Percentiles rank a stretch among this genome's conserved stretches.
phyloP scores from a whole-genome alignment of 2,797 vertebrate genomes.

The Manis pentadactyla region DNA sequence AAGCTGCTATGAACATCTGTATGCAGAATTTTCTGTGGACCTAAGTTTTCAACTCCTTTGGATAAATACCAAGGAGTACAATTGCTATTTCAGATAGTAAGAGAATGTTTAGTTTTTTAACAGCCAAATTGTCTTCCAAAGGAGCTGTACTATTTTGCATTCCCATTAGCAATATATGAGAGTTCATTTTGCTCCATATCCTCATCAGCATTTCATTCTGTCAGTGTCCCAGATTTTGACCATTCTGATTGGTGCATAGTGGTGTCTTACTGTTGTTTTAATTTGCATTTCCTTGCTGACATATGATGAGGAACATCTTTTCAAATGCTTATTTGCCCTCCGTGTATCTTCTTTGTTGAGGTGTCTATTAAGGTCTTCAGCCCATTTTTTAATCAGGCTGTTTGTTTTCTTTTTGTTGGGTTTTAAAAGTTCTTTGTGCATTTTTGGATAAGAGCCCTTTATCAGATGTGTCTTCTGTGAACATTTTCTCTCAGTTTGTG shows the following conservation, averaged over 20 bases:
- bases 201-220: not conserved
- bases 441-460: not conserved
- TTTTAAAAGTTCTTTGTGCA: not conserved
- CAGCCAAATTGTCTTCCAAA: not conserved
- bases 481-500: not conserved
- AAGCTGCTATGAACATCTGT: not conserved
- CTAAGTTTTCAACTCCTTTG: not conserved
- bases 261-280: not conserved
- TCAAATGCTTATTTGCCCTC: not conserved
- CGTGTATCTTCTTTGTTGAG: not conserved
- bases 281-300: not conserved
- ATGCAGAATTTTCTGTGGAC: not conserved
- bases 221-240: not conserved
- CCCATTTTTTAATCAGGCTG: not conserved
- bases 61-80: not conserved
- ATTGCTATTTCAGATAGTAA: not conserved
- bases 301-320: not conserved
- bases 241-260: not conserved
- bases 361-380: not conserved
- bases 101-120: not conserved
- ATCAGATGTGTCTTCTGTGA: not conserved
- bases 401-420: not conserved
- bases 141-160: not conserved
- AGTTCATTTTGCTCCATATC: not conserved
- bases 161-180: not conserved